Percentiles rank a stretch among this genome's conserved stretches.
These are phyloP conservation scores for Agrotis segetum DNA, from an alignment of 2,888 invertebrate genomes.

Conservation along the genomic window DNA sequence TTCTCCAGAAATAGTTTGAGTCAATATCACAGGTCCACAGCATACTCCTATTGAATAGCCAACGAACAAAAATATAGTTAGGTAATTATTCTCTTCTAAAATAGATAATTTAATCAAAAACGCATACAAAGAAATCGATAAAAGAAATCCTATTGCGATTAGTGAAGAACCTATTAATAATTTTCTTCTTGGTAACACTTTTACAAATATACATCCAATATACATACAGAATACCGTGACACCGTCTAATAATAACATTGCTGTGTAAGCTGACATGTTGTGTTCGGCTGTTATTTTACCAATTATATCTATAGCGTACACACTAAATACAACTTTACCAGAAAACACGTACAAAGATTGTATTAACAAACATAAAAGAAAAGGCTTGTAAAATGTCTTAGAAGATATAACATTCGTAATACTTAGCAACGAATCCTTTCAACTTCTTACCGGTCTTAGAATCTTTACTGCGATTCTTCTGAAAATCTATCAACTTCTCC, in stretches of 20 bases:
- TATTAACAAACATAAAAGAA: conserved; percentile 37
- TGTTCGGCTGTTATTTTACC: conserved; percentile 63
- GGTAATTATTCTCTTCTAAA: conserved; percentile 43
- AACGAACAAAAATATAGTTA: conserved; percentile 38
- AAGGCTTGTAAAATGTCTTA: conserved; percentile 48
- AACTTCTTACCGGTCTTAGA: not conserved
- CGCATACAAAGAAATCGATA: conserved; percentile 37
- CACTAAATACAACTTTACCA: conserved; percentile 54
- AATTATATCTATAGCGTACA: conserved; percentile 71
- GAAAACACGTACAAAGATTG: conserved; percentile 48
- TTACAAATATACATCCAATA: conserved; percentile 47
- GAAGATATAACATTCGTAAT: conserved; percentile 28
- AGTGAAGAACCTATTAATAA: conserved; percentile 39
- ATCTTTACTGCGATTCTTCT: conserved; percentile 1
- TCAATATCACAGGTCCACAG: conserved; percentile 73
- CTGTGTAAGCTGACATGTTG: conserved; percentile 42
- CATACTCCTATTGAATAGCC: conserved; percentile 64
- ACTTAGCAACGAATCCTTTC: conserved; percentile 34
- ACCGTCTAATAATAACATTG: conserved; percentile 56
- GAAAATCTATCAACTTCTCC: conserved; percentile 42
- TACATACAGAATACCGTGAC: conserved; percentile 51
- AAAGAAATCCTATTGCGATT: conserved; percentile 51
- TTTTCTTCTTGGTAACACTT: conserved; percentile 43
- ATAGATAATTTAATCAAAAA: conserved; percentile 39
- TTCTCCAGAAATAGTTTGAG: conserved; percentile 66